phyloP scores from a whole-genome alignment of 1,140 invertebrate species.

The Trachymyrmex cornetzi region DNA sequence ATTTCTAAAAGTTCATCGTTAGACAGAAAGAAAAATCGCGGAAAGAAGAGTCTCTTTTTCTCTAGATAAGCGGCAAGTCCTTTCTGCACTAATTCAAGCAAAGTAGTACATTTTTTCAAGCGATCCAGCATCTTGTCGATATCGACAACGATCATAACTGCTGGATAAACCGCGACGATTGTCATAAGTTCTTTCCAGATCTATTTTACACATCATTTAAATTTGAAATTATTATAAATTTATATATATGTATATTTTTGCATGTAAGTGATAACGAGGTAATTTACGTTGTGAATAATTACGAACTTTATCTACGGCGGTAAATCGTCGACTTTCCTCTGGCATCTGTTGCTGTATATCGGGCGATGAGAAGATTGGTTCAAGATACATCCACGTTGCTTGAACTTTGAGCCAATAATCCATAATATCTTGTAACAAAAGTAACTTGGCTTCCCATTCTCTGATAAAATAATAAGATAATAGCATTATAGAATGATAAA shows the following conservation, averaged over 20 bases:
- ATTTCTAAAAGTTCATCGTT: slow-evolving; percentile 99
- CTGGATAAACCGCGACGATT: slow-evolving; percentile 91
- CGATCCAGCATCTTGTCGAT: slow-evolving; percentile 98
- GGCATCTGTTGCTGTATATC: slow-evolving; percentile 99
- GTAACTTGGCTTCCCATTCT: slow-evolving; percentile 93
- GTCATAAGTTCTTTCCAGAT: slow-evolving; percentile 99
- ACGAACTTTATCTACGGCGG: slow-evolving; percentile 96
- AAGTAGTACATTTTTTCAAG: slow-evolving; percentile 94
- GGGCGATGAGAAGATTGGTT: slow-evolving; percentile 98
- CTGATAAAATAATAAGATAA: slow-evolving; percentile 81
- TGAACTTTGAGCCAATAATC: slow-evolving; percentile 99
- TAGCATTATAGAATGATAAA: slow-evolving; percentile 25
- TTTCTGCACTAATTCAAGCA: slow-evolving; percentile 96
- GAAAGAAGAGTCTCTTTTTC: slow-evolving; percentile 97
- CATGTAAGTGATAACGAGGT: not conserved
- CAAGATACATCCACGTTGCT: slow-evolving; percentile 98
- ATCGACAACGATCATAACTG: slow-evolving; percentile 94
- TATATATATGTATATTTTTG: not conserved
- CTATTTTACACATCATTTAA: slow-evolving; percentile 74
- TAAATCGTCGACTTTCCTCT: slow-evolving; percentile 95
- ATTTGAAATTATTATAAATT: slow-evolving; percentile 36
- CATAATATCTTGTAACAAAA: slow-evolving; percentile 95
- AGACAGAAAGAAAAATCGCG: slow-evolving; percentile 98
- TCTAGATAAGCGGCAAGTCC: slow-evolving; percentile 98
- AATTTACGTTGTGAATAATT: slow-evolving; percentile 63